Evolutionary conservation across 2,113 vertebrate genomes (phyloP).

Genomic region (Anolis sagrei): DNA sequence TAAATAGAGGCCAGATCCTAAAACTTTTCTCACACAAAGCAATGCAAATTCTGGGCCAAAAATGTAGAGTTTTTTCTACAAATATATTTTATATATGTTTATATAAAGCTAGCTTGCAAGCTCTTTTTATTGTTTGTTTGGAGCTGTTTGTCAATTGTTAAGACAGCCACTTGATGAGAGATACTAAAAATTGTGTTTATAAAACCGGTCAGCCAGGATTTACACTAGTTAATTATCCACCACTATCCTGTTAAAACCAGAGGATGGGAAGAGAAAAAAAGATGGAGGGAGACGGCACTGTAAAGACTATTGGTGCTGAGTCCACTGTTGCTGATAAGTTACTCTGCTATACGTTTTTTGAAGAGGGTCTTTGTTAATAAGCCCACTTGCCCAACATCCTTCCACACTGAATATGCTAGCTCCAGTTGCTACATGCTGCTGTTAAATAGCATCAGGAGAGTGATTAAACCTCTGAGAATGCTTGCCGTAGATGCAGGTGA

Average conservation of each 20-base stretch:
- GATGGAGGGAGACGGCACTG: background rate
- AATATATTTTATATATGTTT: background rate
- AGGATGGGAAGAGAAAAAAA: background rate
- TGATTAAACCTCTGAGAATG: no score
- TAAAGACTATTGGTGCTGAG: no score
- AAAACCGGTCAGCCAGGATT: background rate
- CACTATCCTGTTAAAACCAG: background rate
- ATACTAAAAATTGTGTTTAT: background rate
- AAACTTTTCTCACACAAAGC: background rate
- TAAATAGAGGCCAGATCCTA: background rate
- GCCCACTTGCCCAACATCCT: no score
- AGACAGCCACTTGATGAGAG: background rate
- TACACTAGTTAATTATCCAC: no score
- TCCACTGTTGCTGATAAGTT: no score
- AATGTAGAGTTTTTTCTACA: background rate
- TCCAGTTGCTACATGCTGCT: no score
- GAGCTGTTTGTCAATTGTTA: slow-evolving; percentile 6
- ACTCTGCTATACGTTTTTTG: no score
- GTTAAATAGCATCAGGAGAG: no score
- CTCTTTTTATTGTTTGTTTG: slow-evolving; percentile 27
- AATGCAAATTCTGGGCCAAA: background rate
- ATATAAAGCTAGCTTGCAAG: background rate
- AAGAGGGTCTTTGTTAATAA: no score
- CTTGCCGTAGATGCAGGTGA: no score
- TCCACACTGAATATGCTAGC: no score